Evolutionary conservation across 2,888 invertebrate genomes (phyloP), one percentile per base, ranked within the genome.

Genomic region (Eupelmus urozonus): DNA sequence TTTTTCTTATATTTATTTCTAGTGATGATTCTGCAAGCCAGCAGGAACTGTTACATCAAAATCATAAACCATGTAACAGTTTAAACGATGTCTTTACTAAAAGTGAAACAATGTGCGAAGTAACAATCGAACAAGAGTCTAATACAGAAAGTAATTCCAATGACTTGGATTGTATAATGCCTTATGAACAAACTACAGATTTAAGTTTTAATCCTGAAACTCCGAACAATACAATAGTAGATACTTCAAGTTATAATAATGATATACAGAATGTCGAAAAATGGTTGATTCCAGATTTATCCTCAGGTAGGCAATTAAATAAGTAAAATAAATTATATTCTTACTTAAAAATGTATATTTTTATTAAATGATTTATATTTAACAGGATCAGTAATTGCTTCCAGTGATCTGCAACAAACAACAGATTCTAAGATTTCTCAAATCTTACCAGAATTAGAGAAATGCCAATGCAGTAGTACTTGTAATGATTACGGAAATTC

Each of bases 81-180:
- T 16, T 65, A 18, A 63, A 76, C 9, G 60, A 53, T n/a, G 20
- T 25, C 3, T 60, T 66, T 67, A 42, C 3, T 34, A 20, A 67
- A 7, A 66, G 42, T 34, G 60, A 72, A 42, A 7, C 53, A n/a
- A 16, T 25, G 27, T 51, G 57, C 55, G 49, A 71, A 71, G 45
- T 34, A 69, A 57, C 45, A 16, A 45, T 9, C 9, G 34, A 34
- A 5, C 3, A 5, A 34, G 34, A 3, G 3, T 45, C 45, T 45
- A 45, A 45, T 45, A 16, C 4, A 45, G 16, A 9, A 9, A 45
- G 13, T 13, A 45, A 2, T 13, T 45, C 13, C 2, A 88, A 88
- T 5, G 89, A 89, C 78, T 83, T 88, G 11, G 89, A 89, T 77
- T 88, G 88, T 2, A 87, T 88, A 1, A 89, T 89, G 89, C 88